Evolutionary conservation across 2,113 vertebrate genomes (phyloP).

Genomic region (Rhipidura dahli): DNA sequence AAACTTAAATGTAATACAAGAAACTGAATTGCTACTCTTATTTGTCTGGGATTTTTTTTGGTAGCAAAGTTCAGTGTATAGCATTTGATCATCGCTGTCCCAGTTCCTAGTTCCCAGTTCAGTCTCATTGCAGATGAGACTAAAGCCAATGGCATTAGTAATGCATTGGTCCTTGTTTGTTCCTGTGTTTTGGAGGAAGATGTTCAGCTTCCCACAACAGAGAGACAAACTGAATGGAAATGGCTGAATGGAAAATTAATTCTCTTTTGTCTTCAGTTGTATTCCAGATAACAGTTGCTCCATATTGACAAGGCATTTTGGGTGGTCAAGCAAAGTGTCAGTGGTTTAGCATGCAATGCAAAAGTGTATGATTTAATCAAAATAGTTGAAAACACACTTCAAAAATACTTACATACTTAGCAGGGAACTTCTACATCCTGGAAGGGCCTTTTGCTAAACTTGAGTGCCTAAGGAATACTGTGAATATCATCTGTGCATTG

Average conservation of each 20-base stretch:
- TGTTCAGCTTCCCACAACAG: background rate
- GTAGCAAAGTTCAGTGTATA: background rate
- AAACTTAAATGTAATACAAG: conserved; percentile 45
- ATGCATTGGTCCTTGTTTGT: background rate
- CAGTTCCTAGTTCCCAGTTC: background rate
- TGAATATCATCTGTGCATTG: background rate
- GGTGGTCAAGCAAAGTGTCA: background rate
- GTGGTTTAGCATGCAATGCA: background rate
- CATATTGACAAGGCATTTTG: background rate
- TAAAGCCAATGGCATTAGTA: background rate
- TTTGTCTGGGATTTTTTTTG: background rate
- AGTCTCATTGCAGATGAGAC: background rate
- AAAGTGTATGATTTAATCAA: background rate
- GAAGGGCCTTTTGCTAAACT: background rate
- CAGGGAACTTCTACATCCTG: background rate
- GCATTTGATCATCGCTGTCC: background rate
- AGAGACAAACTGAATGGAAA: background rate
- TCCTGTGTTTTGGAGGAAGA: background rate
- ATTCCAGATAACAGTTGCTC: background rate
- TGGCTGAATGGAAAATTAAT: background rate
- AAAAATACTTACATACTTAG: background rate
- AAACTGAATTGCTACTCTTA: background rate
- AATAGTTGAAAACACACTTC: background rate
- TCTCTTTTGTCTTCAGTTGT: background rate
- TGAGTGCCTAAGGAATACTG: background rate